Evolutionary conservation across 2,113 vertebrate species (phyloP).

Genomic region (Nansenia antarctica): DNA sequence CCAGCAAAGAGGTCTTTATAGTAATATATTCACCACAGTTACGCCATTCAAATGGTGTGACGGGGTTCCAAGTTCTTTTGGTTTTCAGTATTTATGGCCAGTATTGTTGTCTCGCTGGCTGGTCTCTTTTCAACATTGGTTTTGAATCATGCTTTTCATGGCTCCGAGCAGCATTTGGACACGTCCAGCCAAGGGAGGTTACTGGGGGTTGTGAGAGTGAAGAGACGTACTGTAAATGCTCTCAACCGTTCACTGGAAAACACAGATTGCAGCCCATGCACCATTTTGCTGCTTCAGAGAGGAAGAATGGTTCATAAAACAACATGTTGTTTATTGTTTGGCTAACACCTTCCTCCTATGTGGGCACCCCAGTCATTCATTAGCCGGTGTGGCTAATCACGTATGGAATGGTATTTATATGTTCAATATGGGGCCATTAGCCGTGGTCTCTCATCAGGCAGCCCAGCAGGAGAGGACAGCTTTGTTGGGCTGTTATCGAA

Average conservation of each 20-base stretch:
- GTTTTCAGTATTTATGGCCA: background rate
- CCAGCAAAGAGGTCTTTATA: constrained; percentile 24
- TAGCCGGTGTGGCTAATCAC: constrained; percentile 23
- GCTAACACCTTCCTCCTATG: background rate
- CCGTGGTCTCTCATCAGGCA: constrained; percentile 48
- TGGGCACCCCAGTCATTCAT: constrained; percentile 17
- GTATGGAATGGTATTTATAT: constrained; percentile 40
- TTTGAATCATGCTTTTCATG: constrained; percentile 1
- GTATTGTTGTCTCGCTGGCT: background rate
- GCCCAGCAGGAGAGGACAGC: constrained; percentile 57
- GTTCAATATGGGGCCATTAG: constrained; percentile 54
- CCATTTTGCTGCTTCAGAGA: background rate
- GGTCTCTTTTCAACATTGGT: constrained; percentile 4
- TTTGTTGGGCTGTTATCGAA: constrained; percentile 64
- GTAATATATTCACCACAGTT: constrained; percentile 2
- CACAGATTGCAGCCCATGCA: constrained; percentile 28
- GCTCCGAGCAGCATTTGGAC: background rate
- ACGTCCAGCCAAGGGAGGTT: background rate
- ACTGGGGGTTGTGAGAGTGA: background rate
- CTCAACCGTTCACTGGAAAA: background rate
- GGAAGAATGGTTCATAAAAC: background rate
- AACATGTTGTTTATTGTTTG: background rate
- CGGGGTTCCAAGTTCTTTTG: background rate
- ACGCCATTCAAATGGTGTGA: background rate
- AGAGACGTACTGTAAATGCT: background rate